Conservation (phyloP, 2,888 invertebrate species). For the Ophraella communa region DNA sequence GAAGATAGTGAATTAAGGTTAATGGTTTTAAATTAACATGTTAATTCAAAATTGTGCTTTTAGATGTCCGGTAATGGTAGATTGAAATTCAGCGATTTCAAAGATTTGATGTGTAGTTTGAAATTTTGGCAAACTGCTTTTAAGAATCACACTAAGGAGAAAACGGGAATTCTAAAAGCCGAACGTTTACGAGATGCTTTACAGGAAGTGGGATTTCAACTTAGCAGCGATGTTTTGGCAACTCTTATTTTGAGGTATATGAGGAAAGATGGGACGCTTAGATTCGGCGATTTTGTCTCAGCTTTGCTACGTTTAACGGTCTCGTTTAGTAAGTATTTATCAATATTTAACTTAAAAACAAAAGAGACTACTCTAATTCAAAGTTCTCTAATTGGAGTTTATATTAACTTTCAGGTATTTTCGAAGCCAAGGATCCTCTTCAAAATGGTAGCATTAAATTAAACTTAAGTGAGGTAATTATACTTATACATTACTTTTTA, state of each 20-base stretch:
- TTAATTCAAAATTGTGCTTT: neutral
- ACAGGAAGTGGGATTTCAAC: slow-evolving; percentile 85
- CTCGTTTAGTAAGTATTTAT: slow-evolving; percentile 76
- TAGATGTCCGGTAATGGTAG: slow-evolving; percentile 80
- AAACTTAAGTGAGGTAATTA: slow-evolving; percentile 76
- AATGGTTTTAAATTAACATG: too few relatives aligned
- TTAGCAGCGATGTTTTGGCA: slow-evolving; percentile 84
- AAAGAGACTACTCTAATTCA: too few relatives aligned
- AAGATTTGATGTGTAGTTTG: slow-evolving; percentile 88
- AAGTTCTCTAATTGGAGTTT: too few relatives aligned
- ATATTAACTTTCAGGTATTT: slow-evolving; percentile 70
- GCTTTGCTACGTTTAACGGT: slow-evolving; percentile 87
- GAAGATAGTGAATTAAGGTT: too few relatives aligned
- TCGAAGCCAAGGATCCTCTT: slow-evolving; percentile 79
- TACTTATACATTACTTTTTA: neutral
- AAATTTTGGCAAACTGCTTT: slow-evolving; percentile 92
- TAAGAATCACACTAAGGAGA: slow-evolving; percentile 88
- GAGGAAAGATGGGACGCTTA: slow-evolving; percentile 89
- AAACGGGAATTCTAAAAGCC: slow-evolving; percentile 86
- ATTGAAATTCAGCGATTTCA: slow-evolving; percentile 84
- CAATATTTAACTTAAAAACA: too few relatives aligned
- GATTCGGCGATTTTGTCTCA: slow-evolving; percentile 92
- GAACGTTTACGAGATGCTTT: slow-evolving; percentile 85
- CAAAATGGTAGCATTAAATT: slow-evolving; percentile 84
- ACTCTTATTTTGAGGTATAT: slow-evolving; percentile 85